phyloP scores from a whole-genome alignment of 2,888 invertebrate genomes.

The Cephalotes varians region DNA sequence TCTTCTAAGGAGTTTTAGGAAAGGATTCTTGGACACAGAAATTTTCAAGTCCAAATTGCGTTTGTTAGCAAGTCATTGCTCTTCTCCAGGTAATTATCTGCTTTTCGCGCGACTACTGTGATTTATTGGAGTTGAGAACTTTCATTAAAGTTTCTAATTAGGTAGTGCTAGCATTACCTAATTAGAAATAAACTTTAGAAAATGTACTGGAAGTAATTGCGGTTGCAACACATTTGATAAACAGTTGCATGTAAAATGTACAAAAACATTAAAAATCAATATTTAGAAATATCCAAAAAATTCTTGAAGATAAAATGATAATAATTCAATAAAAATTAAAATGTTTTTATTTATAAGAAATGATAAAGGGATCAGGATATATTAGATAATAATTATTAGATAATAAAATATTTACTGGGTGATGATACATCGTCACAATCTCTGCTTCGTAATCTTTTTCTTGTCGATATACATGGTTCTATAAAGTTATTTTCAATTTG shows the following conservation, averaged over 20 bases:
- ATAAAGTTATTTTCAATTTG: slow-evolving; percentile 73
- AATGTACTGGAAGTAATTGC: slow-evolving; percentile 53
- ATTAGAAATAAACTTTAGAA: slow-evolving; percentile 72
- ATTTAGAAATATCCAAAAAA: background rate
- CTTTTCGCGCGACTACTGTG: slow-evolving; percentile 72
- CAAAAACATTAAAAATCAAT: background rate
- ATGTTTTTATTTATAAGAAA: background rate
- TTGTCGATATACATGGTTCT: slow-evolving; percentile 76
- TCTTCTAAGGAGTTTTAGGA: slow-evolving; percentile 49
- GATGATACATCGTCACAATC: slow-evolving; percentile 77
- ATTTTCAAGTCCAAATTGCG: slow-evolving; percentile 75
- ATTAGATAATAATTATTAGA: background rate
- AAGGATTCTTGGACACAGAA: slow-evolving; percentile 58
- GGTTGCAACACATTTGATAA: slow-evolving; percentile 17
- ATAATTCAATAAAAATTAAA: background rate
- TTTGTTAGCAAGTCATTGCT: slow-evolving; percentile 79
- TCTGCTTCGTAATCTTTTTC: slow-evolving; percentile 80
- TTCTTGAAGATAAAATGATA: background rate
- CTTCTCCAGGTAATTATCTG: slow-evolving; percentile 78
- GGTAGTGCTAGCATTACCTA: slow-evolving; percentile 71
- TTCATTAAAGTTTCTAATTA: slow-evolving; percentile 82
- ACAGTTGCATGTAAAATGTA: background rate
- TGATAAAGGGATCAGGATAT: background rate
- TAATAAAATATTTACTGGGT: slow-evolving; percentile 77
- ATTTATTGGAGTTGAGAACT: slow-evolving; percentile 74